These are phyloP conservation scores for Eurois occulta DNA, from an alignment of 2,888 invertebrate genomes.

Conservation along the genomic window DNA sequence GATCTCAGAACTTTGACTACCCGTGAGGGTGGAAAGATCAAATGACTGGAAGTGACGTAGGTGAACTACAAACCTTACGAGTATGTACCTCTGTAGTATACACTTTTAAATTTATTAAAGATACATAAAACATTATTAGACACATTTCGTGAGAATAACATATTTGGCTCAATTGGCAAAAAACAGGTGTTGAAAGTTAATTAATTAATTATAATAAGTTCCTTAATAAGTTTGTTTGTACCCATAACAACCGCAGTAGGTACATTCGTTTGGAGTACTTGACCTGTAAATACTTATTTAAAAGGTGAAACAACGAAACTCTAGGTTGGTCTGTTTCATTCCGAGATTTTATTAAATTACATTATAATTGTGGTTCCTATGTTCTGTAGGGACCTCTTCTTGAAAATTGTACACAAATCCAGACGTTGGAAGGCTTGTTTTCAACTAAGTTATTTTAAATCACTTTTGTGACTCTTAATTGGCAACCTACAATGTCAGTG, in stretches of 20 bases:
- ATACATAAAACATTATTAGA: not conserved
- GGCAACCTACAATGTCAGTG: constrained; percentile 42
- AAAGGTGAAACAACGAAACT: constrained; percentile 21
- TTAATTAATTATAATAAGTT: constrained; percentile 10
- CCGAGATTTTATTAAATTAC: constrained; percentile 42
- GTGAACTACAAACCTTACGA: not conserved
- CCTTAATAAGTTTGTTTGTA: not conserved
- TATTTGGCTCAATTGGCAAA: not conserved
- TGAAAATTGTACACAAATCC: constrained; percentile 24
- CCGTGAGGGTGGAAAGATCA: constrained; percentile 8
- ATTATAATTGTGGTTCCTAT: constrained; percentile 26
- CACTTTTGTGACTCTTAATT: constrained; percentile 52
- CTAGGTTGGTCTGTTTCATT: constrained; percentile 25
- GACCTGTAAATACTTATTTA: constrained; percentile 20
- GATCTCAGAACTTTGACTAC: constrained; percentile 13
- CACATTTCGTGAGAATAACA: not conserved
- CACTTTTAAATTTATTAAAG: not conserved
- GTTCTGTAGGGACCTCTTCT: constrained; percentile 14
- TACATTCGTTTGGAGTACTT: constrained; percentile 18
- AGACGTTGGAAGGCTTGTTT: constrained; percentile 33
- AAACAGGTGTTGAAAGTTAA: constrained; percentile 1
- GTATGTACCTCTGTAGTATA: not conserved
- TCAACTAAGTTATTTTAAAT: constrained; percentile 46
- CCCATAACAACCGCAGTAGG: not conserved
- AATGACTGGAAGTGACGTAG: constrained; percentile 9